Evolutionary conservation across 2,113 vertebrate genomes (phyloP), one percentile per base, ranked within the genome.

Genomic region (Eulemur macaco): DNA sequence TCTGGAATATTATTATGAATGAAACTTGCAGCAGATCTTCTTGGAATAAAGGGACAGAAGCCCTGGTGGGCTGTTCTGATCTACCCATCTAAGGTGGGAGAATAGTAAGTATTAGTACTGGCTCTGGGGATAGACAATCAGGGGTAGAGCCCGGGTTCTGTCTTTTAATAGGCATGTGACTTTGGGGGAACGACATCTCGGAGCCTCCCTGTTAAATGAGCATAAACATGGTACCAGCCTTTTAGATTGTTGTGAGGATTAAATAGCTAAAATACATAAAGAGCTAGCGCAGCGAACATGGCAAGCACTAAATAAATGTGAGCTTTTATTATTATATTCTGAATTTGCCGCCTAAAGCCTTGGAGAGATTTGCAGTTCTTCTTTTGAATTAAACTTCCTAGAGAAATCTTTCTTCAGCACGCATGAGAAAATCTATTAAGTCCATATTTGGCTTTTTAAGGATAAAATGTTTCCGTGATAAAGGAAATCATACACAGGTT

Each of bases 261-360:
- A 73, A 93, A 83, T 63, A 89, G 66, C 34, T 87, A 52, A 81
- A 77, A 66, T 20, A 23, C 94, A 85, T 52, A 76, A 74, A 89
- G 34, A 29, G 23, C 23, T 45, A 92, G 73, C 34, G 47, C 63
- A 84, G 71, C 64, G 47, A 94, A 52, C 29, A 47, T 29, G 60
- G 66, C 54, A 73, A 94, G 56, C 17, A 21, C 27, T 77, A 68
- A 91, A 78, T 25, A 93, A 85, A 74, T 42, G 60, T 54, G 90
- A 88, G 42, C 23, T 86, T 93, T 89, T 80, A 63, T 60, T 77
- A 87, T 47, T 52, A n/a, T 54, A 12, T n/a, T 60, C 86, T 86
- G 12, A 50, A 81, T 96, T 93, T 93, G 88, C 60, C 39, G 25
- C 82, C 81, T n/a, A 58, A 80, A 87, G 58, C 71, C 78, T 91